A percentile compares a stretch with the other conserved stretches of the same genome.
These are phyloP conservation scores for Lates japonicus DNA, from an alignment of 2,797 vertebrate genomes.

Conservation along the genomic window DNA sequence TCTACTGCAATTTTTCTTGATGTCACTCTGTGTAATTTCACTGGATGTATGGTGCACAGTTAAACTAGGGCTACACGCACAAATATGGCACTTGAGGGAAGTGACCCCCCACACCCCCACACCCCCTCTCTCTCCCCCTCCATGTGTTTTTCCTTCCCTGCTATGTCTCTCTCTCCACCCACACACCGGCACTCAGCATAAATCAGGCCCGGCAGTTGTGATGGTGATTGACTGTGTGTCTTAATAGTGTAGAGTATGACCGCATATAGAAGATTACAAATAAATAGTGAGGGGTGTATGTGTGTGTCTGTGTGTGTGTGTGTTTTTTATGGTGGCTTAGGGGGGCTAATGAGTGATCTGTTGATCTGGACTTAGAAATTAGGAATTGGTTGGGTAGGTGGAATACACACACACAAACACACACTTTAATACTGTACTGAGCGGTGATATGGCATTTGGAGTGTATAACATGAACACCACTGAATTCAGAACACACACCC, in stretches of 20 bases:
- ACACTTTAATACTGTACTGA: slow-evolving; percentile 15
- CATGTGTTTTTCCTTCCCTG: background rate
- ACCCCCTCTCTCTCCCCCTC: background rate
- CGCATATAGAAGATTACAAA: slow-evolving; percentile 51
- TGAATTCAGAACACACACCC: background rate
- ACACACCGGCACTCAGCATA: slow-evolving; percentile 55
- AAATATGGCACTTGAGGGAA: slow-evolving; percentile 58
- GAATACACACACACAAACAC: background rate
- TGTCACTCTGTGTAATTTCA: slow-evolving; percentile 43
- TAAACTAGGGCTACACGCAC: slow-evolving; percentile 36
- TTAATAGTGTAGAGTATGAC: slow-evolving; percentile 50
- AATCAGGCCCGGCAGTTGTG: slow-evolving; percentile 42
- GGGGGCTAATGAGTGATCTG: slow-evolving; percentile 22
- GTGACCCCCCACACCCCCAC: background rate
- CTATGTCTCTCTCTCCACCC: slow-evolving; percentile 27
- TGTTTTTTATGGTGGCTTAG: slow-evolving; percentile 7
- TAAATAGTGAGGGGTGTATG: slow-evolving; percentile 16
- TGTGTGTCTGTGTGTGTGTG: slow-evolving; percentile 19
- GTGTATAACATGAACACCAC: background rate
- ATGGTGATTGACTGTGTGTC: slow-evolving; percentile 59
- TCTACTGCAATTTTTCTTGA: background rate
- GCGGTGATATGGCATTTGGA: slow-evolving; percentile 1
- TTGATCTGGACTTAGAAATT: slow-evolving; percentile 20
- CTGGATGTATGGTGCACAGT: slow-evolving; percentile 50
- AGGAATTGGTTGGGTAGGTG: background rate